Evolutionary conservation across 2,888 invertebrate species (phyloP).

Genomic region (Tinea trinotella): DNA sequence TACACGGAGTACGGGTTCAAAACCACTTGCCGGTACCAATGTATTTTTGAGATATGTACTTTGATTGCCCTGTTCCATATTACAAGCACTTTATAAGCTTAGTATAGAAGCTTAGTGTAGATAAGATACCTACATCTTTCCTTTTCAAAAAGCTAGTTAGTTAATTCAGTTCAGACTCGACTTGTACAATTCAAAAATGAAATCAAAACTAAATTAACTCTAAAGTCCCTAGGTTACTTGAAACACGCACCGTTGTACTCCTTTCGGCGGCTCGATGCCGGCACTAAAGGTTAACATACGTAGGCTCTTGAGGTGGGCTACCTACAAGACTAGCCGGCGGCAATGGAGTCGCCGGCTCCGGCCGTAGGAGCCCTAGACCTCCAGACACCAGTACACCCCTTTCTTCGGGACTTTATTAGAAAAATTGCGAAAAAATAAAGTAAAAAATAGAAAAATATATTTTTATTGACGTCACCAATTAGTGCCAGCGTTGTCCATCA

Average conservation of each 20-base stretch:
- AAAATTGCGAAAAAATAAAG: too few relatives aligned
- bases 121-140: too few relatives aligned
- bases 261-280: slow-evolving; percentile 59
- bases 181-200: too few relatives aligned
- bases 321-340: slow-evolving; percentile 57
- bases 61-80: too few relatives aligned
- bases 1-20: too few relatives aligned
- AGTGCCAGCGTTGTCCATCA: slow-evolving; percentile 64
- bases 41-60: too few relatives aligned
- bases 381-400: slow-evolving; percentile 72
- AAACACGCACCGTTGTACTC: slow-evolving; percentile 47
- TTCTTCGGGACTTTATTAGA: slow-evolving; percentile 63
- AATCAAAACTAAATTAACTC: not conserved
- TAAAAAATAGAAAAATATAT: slow-evolving; percentile 38
- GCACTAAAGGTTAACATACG: slow-evolving; percentile 94
- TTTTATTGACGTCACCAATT: slow-evolving; percentile 53
- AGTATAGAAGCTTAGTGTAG: too few relatives aligned
- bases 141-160: too few relatives aligned
- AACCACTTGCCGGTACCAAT: too few relatives aligned
- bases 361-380: slow-evolving; percentile 60
- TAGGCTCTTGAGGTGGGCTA: slow-evolving; percentile 87
- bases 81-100: too few relatives aligned
- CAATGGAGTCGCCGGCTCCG: slow-evolving; percentile 69
- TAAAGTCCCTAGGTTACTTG: not conserved
- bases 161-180: too few relatives aligned